Evolutionary conservation across 2,113 vertebrate species (phyloP).

Genomic region (Vombatus ursinus): DNA sequence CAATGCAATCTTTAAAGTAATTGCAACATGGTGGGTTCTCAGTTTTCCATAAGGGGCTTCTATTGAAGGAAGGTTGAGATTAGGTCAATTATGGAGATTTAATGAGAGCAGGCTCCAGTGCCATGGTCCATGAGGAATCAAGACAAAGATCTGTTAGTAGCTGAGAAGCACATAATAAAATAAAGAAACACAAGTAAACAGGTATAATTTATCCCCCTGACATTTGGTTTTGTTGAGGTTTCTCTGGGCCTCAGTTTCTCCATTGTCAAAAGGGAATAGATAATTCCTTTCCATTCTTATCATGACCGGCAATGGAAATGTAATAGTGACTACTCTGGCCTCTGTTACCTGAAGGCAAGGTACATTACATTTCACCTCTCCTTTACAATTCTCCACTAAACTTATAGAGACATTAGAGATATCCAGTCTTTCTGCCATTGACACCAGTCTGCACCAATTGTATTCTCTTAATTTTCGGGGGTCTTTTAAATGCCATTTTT

Average conservation of each 20-base stretch:
- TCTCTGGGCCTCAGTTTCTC: neutral
- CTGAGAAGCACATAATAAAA: neutral
- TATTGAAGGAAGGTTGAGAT: neutral
- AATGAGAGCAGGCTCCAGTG: neutral
- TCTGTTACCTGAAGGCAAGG: neutral
- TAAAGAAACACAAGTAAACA: neutral
- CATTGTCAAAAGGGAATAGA: neutral
- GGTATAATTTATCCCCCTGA: neutral
- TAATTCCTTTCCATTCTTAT: neutral
- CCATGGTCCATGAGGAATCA: constrained; percentile 12
- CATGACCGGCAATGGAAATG: neutral
- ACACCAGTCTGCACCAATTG: neutral
- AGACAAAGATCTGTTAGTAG: neutral
- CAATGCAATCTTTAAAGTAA: neutral
- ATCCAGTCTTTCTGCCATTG: neutral
- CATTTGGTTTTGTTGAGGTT: neutral
- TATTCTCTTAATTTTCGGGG: neutral
- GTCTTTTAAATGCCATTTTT: neutral
- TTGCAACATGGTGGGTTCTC: neutral
- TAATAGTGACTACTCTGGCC: neutral
- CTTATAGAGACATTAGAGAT: neutral
- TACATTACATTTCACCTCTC: neutral
- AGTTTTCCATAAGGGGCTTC: neutral
- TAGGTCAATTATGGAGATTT: neutral
- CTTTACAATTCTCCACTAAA: neutral